A percentile compares a stretch with the other conserved stretches of the same genome.
Evolutionary conservation across 2,888 invertebrate genomes (phyloP).

Genomic region (Andrena chrysosceles): DNA sequence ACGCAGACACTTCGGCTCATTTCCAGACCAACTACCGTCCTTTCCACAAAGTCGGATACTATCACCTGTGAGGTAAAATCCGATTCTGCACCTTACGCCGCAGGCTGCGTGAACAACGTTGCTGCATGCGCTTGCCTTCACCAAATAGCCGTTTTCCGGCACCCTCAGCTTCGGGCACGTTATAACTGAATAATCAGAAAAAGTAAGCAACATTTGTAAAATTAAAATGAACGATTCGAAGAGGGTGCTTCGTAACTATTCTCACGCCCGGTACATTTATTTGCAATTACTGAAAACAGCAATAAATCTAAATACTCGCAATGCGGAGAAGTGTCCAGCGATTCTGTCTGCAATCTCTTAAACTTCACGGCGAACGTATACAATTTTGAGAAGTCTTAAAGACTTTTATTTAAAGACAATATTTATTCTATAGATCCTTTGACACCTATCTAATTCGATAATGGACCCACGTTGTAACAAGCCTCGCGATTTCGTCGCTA

Average conservation of each 20-base stretch:
- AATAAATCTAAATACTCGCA: background rate
- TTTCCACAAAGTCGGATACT: conserved; percentile 88
- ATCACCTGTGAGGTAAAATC: conserved; percentile 86
- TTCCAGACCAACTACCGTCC: conserved; percentile 89
- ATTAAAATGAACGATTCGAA: background rate
- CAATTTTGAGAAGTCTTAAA: background rate
- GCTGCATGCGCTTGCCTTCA: conserved; percentile 87
- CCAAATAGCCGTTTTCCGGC: conserved; percentile 89
- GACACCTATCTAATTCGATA: background rate
- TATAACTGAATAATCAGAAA: conserved; percentile 83
- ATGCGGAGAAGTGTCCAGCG: background rate
- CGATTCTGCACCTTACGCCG: conserved; percentile 89
- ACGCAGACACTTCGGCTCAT: conserved; percentile 88
- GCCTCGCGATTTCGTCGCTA: conserved; percentile 72
- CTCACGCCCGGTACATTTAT: background rate
- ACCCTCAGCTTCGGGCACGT: conserved; percentile 87
- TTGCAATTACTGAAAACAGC: background rate
- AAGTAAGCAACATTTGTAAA: background rate
- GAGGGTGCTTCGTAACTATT: background rate
- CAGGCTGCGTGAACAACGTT: conserved; percentile 90
- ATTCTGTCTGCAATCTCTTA: background rate
- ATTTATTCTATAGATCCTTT: background rate
- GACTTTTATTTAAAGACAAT: background rate
- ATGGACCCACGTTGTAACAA: conserved; percentile 71
- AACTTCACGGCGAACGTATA: conserved; percentile 10